Conservation (phyloP, 2,888 invertebrate genomes). For the Agonopterix subpropinquella region DNA sequence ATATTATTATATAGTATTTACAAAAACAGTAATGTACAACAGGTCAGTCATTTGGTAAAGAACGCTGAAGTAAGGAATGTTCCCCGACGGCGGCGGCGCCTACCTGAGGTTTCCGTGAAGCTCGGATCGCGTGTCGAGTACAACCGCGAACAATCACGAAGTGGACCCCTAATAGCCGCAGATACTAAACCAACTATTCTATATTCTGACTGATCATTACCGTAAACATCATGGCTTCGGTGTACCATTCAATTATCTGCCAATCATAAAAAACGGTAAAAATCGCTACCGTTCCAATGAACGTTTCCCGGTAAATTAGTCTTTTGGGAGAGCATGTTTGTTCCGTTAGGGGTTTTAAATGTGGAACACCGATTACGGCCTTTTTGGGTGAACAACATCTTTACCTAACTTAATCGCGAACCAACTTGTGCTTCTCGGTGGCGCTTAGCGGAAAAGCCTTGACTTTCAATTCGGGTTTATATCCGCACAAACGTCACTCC, state of each 20-base stretch:
- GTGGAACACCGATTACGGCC: conserved; percentile 9
- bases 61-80: conserved; percentile 19
- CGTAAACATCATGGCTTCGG: conserved; percentile 8
- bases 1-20: too few species aligned
- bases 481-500: too few species aligned
- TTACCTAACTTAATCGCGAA: too few species aligned
- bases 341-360: conserved; percentile 6
- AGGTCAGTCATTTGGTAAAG: conserved; percentile 21
- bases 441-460: too few species aligned
- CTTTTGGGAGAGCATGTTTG: too few species aligned
- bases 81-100: conserved; percentile 29
- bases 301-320: conserved; percentile 2
- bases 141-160: conserved; percentile 45
- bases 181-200: conserved; percentile 32
- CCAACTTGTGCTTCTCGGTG: too few species aligned
- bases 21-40: conserved; percentile 2
- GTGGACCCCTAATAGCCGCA: conserved; percentile 32
- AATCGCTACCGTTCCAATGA: conserved; percentile 15
- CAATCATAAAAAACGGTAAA: conserved; percentile 15
- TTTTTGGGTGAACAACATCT: too few species aligned
- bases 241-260: conserved; percentile 10
- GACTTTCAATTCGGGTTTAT: too few species aligned
- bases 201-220: conserved; percentile 21
- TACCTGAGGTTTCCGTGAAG: conserved; percentile 65
- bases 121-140: conserved; percentile 55